Evolutionary conservation across 2,113 vertebrate genomes (phyloP), one percentile per base, ranked within the genome.

Genomic region (Edolisoma coerulescens): DNA sequence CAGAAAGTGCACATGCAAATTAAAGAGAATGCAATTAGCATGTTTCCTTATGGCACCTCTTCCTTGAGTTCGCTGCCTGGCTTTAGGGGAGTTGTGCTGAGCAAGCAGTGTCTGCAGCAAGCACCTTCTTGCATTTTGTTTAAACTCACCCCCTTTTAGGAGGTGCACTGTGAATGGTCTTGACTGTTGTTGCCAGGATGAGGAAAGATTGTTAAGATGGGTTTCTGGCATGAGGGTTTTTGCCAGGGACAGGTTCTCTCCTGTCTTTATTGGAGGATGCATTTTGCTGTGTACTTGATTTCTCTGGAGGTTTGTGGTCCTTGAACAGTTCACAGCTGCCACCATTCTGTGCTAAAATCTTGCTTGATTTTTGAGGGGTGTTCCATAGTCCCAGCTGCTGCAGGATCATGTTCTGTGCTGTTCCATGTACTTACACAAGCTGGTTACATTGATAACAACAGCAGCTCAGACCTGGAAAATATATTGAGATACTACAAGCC

Each of bases 1-100:
- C 35, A 70, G 71, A 44, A 83, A 93, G 37, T 75, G 76, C 96
- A 94, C 70, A 23, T 79, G 73, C 84, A 85, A 97, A 96, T 94
- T 94, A 96, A 96, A 97, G 90, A 91, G 83, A 93, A 54, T 71
- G 63, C 39, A 86, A 32, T 61, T 44, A 78, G 77, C 76, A 54
- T 44, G 65, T 84, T 87, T 92, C 45, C 67, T 93, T 86, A 67
- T 27, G 44, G 68, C 83, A 92, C 56, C 79, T 95, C 35, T 93
- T 90, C 67, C 35, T 41, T n/a, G 26, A 65, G 64, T 59, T 90
- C 69, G 6, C 83, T 81, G 71, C 85, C 85, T 94, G 60, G 44
- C 68, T 84, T 60, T 50, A n/a, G 68, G 83, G 80, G 82, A 63
- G 37, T 23, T 37, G 41, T 70, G 69, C 56, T 92, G 83, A 78